Evolutionary conservation across 2,888 invertebrate species (phyloP), one percentile per base, ranked within the genome.

Genomic region (Argyresthia goedartella): DNA sequence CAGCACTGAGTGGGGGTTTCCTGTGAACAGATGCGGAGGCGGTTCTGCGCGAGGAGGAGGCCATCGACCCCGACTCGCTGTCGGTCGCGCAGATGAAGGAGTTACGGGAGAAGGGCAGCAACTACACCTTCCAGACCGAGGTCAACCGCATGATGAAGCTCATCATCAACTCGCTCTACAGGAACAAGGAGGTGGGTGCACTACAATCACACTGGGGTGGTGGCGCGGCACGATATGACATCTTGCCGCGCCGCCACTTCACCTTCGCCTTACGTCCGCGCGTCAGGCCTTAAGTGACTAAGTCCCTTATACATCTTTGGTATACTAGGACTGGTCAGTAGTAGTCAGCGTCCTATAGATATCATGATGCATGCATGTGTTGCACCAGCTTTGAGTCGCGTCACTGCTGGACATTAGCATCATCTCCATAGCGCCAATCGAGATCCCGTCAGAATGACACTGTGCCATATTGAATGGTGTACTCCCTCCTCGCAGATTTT

Each of bases 61-160:
- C 98, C 0, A 98, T 99, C 62, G 95, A 96, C 70, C 85, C 98
- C 52, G 99, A 99, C 87, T 96, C 95, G 3, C 88, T 99, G 54
- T 98, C 94, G 86, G 96, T 96, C 14, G 94, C 97, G 14, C 96
- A 99, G 84, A 88, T 97, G 73, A 95, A 95, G 64, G 96, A 98
- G 85, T 79, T 99, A 46, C 88, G 95, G 55, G 96, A 96, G 48
- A 93, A 93, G 69, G 92, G 98, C 1, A 94, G 95, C 72, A 96
- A 94, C 74, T 94, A 91, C 72, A 90, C 91, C 33, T 99, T 98
- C 89, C 96, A 99, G 88, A 98, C 99, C 0, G 99, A 99, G 87
- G 99, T 99, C 44, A 98, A 98, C 86, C 94, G 99, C 54, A 98
- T 99, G 98, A 99, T 99, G 99, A 99, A 99, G 81, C 91, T 99